These are phyloP conservation scores for Coracopsis vasa DNA, from an alignment of 2,113 vertebrate genomes.

Conservation along the genomic window DNA sequence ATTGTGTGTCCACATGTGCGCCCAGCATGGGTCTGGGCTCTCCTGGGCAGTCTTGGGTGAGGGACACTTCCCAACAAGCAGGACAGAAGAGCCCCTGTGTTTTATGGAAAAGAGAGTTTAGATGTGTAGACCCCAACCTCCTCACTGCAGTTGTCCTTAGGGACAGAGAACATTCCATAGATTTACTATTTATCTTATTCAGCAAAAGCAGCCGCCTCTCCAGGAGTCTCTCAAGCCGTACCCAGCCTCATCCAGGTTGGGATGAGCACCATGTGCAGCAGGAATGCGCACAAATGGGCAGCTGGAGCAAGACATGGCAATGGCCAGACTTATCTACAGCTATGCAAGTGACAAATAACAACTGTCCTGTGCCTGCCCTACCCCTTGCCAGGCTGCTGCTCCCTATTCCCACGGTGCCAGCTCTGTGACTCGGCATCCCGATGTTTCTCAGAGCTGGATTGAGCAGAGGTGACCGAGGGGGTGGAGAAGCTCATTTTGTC, in stretches of 20 bases:
- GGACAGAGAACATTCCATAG: neutral
- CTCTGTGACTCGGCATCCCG: neutral
- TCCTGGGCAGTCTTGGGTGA: rapidly evolving
- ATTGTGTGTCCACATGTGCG: neutral
- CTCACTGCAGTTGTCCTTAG: neutral
- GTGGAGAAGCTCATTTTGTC: neutral
- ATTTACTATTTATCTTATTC: neutral
- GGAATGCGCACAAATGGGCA: neutral
- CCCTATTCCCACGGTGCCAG: neutral
- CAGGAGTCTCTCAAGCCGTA: neutral
- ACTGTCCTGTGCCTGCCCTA: neutral
- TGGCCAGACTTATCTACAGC: neutral
- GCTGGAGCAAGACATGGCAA: neutral
- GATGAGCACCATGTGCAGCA: neutral
- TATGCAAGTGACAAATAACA: neutral
- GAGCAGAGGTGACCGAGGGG: neutral
- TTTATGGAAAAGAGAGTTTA: neutral
- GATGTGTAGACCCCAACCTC: neutral
- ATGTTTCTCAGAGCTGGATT: constrained; percentile 2
- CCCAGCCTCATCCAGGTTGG: neutral
- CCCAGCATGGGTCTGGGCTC: rapidly evolving
- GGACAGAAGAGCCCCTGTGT: neutral
- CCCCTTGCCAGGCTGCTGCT: neutral
- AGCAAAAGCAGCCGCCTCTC: neutral
- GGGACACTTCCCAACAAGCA: rapidly evolving